A percentile compares a stretch with the other conserved stretches of the same genome.
Conservation (phyloP, 2,113 vertebrate species). For the Phrynosoma platyrhinos region DNA sequence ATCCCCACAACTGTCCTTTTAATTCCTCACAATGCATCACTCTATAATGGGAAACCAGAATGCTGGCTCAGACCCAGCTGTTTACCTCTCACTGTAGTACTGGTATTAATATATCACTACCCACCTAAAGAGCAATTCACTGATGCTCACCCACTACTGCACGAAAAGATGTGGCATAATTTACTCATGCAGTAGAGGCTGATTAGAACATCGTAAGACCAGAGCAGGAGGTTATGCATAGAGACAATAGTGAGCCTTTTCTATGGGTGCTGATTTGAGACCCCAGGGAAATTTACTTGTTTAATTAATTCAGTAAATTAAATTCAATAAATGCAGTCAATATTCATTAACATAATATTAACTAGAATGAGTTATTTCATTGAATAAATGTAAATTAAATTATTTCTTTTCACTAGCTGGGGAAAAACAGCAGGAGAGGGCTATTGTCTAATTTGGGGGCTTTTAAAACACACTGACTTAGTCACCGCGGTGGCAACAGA, state of each 20-base stretch:
- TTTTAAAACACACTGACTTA: neutral
- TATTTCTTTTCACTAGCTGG: neutral
- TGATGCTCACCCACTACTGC: no score
- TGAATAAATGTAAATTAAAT: no score
- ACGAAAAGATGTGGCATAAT: neutral
- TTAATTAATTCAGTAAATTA: no score
- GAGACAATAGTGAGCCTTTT: neutral
- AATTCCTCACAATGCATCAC: no score
- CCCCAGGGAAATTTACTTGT: neutral
- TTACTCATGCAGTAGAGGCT: neutral
- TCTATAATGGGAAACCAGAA: neutral
- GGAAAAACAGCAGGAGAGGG: neutral
- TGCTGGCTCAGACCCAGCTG: neutral
- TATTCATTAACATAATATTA: no score
- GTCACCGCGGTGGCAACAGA: neutral
- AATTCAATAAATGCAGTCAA: neutral
- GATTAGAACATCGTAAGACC: neutral
- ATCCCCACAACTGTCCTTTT: no score
- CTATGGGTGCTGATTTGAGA: neutral
- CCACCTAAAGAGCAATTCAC: neutral
- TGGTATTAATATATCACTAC: neutral
- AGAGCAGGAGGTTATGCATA: neutral
- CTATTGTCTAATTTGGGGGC: neutral
- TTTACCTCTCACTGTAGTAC: neutral
- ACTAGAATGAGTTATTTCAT: no score